Evolutionary conservation across 2,888 invertebrate species (phyloP), one percentile per base, ranked within the genome.

Genomic region (Pseudeuparius sepicola): DNA sequence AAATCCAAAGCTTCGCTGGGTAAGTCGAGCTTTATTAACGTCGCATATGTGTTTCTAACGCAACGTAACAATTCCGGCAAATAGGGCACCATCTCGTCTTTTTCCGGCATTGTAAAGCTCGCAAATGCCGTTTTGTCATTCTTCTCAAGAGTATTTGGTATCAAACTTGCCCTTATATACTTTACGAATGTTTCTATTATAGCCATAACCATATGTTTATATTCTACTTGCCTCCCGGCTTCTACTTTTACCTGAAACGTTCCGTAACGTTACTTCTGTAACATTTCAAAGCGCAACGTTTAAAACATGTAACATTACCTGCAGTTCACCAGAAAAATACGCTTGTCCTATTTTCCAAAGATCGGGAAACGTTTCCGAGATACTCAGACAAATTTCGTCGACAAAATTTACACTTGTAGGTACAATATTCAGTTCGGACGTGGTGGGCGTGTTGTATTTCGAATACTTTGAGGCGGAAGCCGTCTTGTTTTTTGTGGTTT

Each of bases 271-370:
- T n/a, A n/a, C n/a, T n/a, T n/a, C n/a, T n/a, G n/a, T n/a, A n/a
- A n/a, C n/a, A n/a, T n/a, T n/a, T n/a, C n/a, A n/a, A n/a, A n/a
- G 41, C 43, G 3, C 43, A 20, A 20, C 7, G 9, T 20, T 7
- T 20, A 20, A 20, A 20, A 20, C 7, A 20, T 20, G 20, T 20
- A 20, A 7, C 9, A 20, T 20, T 7, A 83, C 78, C 49, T 80
- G 76, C 35, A 93, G 64, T 55, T 90, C 86, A 4, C 87, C 88
- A 3, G 83, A 82, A 61, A 94, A 93, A 68, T 97, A 97, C 23
- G 89, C 78, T 53, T 92, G 81, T 0, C 96, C 94, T 2, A 98
- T 73, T 56, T 90, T 86, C 94, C 94, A 97, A 50, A 98, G 72
- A 60, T 94, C 89, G 17, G 89, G 87, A 55, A 96, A 73, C 43